Evolutionary conservation across 2,113 vertebrate genomes (phyloP).

Genomic region (Parus major): DNA sequence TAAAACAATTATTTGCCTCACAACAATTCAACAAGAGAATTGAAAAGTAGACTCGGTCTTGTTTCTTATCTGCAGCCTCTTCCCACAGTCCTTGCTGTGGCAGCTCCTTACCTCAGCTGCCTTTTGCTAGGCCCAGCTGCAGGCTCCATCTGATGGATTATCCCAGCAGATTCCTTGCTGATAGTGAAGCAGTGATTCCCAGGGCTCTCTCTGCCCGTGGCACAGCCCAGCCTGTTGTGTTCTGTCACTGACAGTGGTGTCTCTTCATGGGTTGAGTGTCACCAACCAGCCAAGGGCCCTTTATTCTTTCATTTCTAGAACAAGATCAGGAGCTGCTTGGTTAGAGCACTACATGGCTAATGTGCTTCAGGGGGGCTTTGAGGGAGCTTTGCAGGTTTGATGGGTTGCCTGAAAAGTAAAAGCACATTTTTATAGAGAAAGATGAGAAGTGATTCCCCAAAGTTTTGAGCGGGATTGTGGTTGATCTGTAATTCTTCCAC

Average conservation of each 20-base stretch:
- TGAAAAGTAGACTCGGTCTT: neutral
- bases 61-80: neutral
- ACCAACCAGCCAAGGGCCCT: neutral
- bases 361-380: neutral
- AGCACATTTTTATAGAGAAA: neutral
- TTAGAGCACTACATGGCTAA: neutral
- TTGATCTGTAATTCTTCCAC: neutral
- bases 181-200: neutral
- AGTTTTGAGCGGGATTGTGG: accelerated
- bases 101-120: neutral
- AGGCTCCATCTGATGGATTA: neutral
- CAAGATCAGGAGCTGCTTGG: neutral
- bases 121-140: neutral
- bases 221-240: neutral
- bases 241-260: neutral
- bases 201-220: neutral
- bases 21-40: neutral
- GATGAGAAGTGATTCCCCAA: neutral
- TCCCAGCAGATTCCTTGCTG: neutral
- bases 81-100: neutral
- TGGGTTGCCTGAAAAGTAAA: neutral
- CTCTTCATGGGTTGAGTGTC: neutral
- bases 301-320: neutral
- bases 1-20: constrained; percentile 1
- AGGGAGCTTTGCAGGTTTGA: neutral